phyloP scores from a whole-genome alignment of 2,797 vertebrate species.

The Zalophus californianus region DNA sequence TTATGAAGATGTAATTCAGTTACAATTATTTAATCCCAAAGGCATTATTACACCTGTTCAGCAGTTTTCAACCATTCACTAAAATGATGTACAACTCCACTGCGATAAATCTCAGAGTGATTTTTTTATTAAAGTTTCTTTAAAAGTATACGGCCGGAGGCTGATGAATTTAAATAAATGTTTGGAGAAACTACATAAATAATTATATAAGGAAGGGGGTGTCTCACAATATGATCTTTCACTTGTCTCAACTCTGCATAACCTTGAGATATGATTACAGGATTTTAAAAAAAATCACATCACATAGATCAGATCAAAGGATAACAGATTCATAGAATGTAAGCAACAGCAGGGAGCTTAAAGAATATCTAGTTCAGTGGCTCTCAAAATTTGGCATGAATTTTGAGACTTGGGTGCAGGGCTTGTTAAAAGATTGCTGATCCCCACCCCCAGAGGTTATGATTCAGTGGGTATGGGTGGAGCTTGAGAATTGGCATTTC shows the following conservation, averaged over 20 bases:
- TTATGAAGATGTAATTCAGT: constrained; percentile 75
- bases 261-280: constrained; percentile 44
- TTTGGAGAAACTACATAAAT: constrained; percentile 66
- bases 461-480: neutral
- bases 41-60: constrained; percentile 78
- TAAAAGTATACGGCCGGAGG: constrained; percentile 63
- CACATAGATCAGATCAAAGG: constrained; percentile 56
- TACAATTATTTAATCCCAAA: constrained; percentile 79
- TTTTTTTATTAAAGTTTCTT: constrained; percentile 77
- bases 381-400: constrained; percentile 41
- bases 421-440: neutral
- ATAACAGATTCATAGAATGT: constrained; percentile 44
- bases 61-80: constrained; percentile 78
- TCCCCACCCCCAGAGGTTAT: neutral
- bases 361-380: constrained; percentile 45
- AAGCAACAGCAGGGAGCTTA: constrained; percentile 31
- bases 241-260: constrained; percentile 6
- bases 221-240: constrained; percentile 22
- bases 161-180: constrained; percentile 65
- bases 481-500: neutral
- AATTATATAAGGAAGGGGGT: constrained; percentile 42
- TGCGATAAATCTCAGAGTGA: constrained; percentile 74
- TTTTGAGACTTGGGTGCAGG: neutral
- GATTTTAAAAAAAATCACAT: constrained; percentile 52
- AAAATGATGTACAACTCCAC: constrained; percentile 78